Base-by-base conservation (phyloP, 2,888 invertebrate species). In the Dysmachus trigonus region DNA sequence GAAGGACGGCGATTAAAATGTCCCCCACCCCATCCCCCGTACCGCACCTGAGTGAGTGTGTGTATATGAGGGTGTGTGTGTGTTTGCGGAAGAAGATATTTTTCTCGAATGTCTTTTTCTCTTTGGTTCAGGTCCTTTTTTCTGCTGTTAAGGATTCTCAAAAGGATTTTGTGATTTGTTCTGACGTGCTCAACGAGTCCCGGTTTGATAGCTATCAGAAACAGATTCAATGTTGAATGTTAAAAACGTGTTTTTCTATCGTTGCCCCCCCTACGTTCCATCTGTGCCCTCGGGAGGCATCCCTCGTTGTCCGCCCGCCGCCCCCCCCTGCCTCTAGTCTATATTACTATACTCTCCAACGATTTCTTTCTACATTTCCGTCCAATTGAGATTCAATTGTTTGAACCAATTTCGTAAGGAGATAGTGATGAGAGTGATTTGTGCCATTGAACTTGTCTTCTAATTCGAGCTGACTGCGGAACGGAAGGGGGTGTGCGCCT, bases 101-200 rank as follows among this genome's bases (percentile, higher is more conserved):
- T 83, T 82, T 33, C 27, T 35, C 3, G 41, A 27, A 27, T 72
- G 38, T 15, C 83, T 71, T 71, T 71, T 71, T 82, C 18, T 62
- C 13, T 41, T 41, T 41, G 38, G 3, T 30, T 72, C 41, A 62
- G 41, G 71, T 83, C 53, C 15, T 83, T 72, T 38, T 72, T 83
- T 41, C 71, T 83, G 41, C 22, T 27, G 72, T 41, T 38, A 38
- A 38, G 83, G 72, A 72, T 83, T 72, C 83, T 62, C 41, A 74
- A 51, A 85, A 85, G 85, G 85, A 85, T 85, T 85, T 85, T 74
- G 85, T 85, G 85, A 85, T 85, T 85, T 85, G 85, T 85, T 85
- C 85, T 85, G 85, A 85, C 74, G 53, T 85, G 74, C 85, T 74
- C 85, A 74, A 74, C 85, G 85, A 72, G 71, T 85, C 47, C 72